Evolutionary conservation across 2,113 vertebrate genomes (phyloP).

Genomic region (Cyprinus carpio): DNA sequence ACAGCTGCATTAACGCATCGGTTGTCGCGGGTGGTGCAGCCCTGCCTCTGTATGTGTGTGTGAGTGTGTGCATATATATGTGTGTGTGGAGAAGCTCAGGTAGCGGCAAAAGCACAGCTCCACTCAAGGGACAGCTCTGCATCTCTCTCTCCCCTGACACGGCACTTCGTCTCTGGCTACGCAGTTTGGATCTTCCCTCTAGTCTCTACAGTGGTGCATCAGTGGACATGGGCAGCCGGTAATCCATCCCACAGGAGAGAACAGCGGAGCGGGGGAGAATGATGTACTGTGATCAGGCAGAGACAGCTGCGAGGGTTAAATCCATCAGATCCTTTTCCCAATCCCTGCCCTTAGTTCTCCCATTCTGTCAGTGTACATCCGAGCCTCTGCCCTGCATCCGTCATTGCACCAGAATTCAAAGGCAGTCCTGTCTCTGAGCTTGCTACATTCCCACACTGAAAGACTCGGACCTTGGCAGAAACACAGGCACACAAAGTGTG

Average conservation of each 20-base stretch:
- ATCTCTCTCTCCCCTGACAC: constrained; percentile 43
- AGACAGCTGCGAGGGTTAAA: constrained; percentile 59
- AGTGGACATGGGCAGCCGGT: constrained; percentile 56
- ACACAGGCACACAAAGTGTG: constrained; percentile 65
- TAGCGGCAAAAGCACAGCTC: constrained; percentile 30
- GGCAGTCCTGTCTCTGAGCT: constrained; percentile 60
- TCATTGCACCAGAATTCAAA: constrained; percentile 50
- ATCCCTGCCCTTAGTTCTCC: constrained; percentile 53
- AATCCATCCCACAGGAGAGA: constrained; percentile 63
- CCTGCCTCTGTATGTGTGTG: constrained; percentile 66
- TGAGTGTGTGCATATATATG: constrained; percentile 37
- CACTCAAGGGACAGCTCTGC: constrained; percentile 46
- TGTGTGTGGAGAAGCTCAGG: constrained; percentile 29
- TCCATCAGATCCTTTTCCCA: constrained; percentile 65
- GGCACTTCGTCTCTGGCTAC: constrained; percentile 22
- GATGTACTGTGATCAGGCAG: constrained; percentile 59
- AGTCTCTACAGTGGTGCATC: constrained; percentile 54
- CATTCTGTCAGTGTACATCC: constrained; percentile 53
- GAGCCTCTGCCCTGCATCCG: constrained; percentile 47
- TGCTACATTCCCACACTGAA: constrained; percentile 79
- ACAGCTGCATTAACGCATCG: constrained; percentile 54
- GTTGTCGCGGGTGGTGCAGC: constrained; percentile 53
- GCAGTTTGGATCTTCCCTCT: constrained; percentile 40
- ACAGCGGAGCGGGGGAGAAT: constrained; percentile 40
- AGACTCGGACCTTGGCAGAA: constrained; percentile 68